Conservation (phyloP, 2,888 invertebrate species). For the Invenusta paracnida region DNA sequence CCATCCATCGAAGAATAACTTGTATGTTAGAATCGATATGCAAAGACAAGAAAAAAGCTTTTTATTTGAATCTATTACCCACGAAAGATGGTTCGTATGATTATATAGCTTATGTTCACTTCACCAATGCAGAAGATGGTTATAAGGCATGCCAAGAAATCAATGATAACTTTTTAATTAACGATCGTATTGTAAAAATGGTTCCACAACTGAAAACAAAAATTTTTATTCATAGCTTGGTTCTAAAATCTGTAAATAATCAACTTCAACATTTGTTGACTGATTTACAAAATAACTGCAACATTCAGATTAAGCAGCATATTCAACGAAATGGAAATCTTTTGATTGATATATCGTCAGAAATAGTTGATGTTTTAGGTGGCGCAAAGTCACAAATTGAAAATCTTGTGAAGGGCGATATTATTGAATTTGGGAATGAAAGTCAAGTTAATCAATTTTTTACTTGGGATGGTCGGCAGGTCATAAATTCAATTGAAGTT, state of each 20-base stretch:
- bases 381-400: neutral
- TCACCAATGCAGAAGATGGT: neutral
- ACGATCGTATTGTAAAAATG: neutral
- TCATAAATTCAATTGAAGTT: neutral
- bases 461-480: neutral
- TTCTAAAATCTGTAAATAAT: neutral
- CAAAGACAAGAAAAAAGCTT: neutral
- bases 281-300: neutral
- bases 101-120: neutral
- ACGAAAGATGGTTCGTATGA: neutral
- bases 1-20: neutral
- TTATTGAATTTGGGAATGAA: neutral
- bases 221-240: neutral
- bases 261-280: neutral
- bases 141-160: neutral
- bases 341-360: neutral
- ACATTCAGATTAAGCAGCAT: neutral
- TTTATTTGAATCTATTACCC: neutral
- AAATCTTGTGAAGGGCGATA: neutral
- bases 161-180: neutral
- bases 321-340: neutral
- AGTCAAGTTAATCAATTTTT: neutral
- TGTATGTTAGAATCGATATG: neutral
- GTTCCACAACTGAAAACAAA: neutral
- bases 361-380: neutral